Evolutionary conservation across 2,113 vertebrate genomes (phyloP).

Genomic region (Aspidoscelis tigris): DNA sequence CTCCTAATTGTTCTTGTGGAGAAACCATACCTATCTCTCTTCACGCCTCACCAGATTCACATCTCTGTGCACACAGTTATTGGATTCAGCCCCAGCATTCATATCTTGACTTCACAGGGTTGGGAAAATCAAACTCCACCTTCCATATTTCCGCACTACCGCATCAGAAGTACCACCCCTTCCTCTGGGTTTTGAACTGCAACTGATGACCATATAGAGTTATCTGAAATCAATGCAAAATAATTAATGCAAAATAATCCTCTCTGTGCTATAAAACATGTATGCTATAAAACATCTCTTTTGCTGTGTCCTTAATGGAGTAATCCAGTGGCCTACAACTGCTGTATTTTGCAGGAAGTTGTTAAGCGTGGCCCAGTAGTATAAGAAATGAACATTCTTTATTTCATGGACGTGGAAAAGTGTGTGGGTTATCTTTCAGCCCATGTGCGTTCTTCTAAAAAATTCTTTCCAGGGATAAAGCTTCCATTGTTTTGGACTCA

Average conservation of each 20-base stretch:
- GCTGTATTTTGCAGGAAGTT: neutral
- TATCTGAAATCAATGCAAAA: neutral
- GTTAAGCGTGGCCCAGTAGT: neutral
- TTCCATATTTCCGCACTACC: too few relatives aligned
- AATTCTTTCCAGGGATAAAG: neutral
- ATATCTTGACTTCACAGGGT: too few relatives aligned
- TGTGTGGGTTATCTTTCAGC: neutral
- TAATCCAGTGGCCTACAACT: neutral
- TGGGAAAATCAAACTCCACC: too few relatives aligned
- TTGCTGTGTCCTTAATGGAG: neutral
- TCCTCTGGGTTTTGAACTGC: too few relatives aligned
- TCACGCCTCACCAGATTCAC: too few relatives aligned
- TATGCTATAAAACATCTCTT: neutral
- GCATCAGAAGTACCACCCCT: too few relatives aligned
- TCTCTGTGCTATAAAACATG: neutral
- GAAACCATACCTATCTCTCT: too few relatives aligned
- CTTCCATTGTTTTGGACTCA: neutral
- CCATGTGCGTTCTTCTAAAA: neutral
- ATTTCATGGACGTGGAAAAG: neutral
- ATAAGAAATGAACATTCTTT: neutral
- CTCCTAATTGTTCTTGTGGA: too few relatives aligned
- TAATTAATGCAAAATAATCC: neutral
- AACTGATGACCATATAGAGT: too few relatives aligned
- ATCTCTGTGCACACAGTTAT: too few relatives aligned
- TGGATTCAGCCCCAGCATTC: too few relatives aligned